phyloP scores from a whole-genome alignment of 2,888 invertebrate species.

The Diarsia mendica region DNA sequence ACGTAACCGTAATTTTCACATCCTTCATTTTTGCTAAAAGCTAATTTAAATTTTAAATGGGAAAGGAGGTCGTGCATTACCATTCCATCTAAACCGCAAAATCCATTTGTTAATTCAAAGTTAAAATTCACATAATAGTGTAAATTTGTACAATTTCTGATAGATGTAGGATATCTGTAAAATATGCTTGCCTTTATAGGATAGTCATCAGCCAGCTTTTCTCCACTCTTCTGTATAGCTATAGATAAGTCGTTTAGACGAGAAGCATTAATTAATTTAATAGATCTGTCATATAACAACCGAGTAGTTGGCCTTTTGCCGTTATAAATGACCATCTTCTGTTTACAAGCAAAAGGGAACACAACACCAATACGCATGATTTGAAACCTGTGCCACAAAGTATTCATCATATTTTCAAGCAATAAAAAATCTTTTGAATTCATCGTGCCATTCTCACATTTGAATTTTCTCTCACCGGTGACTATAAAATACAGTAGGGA shows the following conservation, averaged over 20 bases:
- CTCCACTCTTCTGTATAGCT: conserved; percentile 48
- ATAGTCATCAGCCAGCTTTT: conserved; percentile 68
- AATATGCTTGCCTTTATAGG: conserved; percentile 75
- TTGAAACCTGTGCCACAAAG: conserved; percentile 72
- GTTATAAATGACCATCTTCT: conserved; percentile 67
- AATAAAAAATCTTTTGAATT: conserved; percentile 45
- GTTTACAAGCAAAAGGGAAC: conserved; percentile 74
- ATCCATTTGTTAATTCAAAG: conserved; percentile 62
- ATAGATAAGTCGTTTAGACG: conserved; percentile 41
- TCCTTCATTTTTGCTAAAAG: conserved; percentile 51
- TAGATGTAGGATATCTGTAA: conserved; percentile 75
- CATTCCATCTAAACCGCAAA: conserved; percentile 77
- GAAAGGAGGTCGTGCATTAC: conserved; percentile 73
- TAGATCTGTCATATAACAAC: conserved; percentile 72
- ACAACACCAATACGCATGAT: conserved; percentile 65
- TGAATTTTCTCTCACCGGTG: conserved; percentile 60
- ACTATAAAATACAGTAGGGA: conserved; percentile 70
- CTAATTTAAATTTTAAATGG: conserved; percentile 71
- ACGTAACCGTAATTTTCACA: conserved; percentile 70
- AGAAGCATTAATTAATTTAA: conserved; percentile 64
- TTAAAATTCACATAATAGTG: conserved; percentile 66
- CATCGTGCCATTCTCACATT: conserved; percentile 69
- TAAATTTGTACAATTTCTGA: conserved; percentile 69
- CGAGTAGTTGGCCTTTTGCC: conserved; percentile 60
- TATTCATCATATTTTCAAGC: conserved; percentile 71